phyloP scores from a whole-genome alignment of 2,797 vertebrate species.

The Emydoidea blandingii region DNA sequence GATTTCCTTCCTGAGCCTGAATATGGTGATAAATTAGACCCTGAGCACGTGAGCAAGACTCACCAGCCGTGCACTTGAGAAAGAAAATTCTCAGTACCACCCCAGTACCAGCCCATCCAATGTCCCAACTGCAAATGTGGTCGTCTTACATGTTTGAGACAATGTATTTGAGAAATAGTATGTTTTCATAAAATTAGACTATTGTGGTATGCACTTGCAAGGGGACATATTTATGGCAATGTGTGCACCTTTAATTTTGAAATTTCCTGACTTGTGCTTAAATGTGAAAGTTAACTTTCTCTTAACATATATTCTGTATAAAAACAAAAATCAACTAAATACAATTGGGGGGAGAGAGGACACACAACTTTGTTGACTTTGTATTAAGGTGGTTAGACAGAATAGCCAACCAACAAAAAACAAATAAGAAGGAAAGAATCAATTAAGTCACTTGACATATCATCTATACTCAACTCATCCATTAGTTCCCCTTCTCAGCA shows the following conservation, averaged over 20 bases:
- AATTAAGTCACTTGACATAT: neutral
- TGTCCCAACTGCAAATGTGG: too few species aligned
- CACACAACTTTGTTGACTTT: neutral
- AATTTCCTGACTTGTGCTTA: neutral
- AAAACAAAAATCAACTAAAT: accelerated
- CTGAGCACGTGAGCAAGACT: too few species aligned
- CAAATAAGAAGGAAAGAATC: neutral
- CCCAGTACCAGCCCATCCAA: too few species aligned
- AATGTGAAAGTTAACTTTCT: neutral
- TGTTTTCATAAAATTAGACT: neutral
- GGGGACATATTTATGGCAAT: neutral
- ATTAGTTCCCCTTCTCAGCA: neutral
- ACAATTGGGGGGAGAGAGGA: neutral
- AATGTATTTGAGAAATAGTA: neutral
- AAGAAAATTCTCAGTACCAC: too few species aligned
- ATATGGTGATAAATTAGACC: too few species aligned
- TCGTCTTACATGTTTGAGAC: too few species aligned
- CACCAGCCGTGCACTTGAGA: too few species aligned
- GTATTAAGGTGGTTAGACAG: neutral
- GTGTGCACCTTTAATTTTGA: neutral
- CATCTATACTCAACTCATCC: neutral
- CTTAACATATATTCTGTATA: neutral
- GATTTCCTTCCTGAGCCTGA: too few species aligned
- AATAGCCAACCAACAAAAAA: neutral
- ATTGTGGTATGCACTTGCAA: neutral